Evolutionary conservation across 2,888 invertebrate genomes (phyloP).

Genomic region (Epinotia brunnichana): DNA sequence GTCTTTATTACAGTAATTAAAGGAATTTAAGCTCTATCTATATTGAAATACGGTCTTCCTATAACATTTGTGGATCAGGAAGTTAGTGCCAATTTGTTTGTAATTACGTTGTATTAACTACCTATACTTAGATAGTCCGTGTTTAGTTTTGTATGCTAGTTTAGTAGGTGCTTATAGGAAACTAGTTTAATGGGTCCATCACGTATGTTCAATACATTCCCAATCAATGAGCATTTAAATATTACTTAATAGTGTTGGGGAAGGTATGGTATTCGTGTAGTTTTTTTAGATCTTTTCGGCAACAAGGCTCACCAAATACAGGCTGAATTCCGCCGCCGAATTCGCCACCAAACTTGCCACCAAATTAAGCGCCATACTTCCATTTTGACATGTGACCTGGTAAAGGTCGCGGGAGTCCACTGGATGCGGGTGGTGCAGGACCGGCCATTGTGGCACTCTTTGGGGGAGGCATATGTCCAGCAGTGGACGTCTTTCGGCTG

Average conservation of each 20-base stretch:
- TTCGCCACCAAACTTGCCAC: too few species aligned
- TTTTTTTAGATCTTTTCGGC: background rate
- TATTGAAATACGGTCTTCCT: background rate
- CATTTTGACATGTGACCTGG: too few species aligned
- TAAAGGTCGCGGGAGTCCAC: too few species aligned
- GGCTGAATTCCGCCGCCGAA: too few species aligned
- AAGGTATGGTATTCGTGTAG: background rate
- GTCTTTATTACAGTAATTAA: slow-evolving; percentile 44
- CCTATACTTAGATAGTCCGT: background rate
- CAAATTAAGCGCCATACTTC: too few species aligned
- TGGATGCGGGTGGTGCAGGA: too few species aligned
- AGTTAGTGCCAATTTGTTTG: slow-evolving; percentile 12
- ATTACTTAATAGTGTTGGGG: background rate
- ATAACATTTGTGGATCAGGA: slow-evolving; percentile 6
- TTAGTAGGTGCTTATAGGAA: background rate
- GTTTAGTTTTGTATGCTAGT: background rate
- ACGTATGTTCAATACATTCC: background rate
- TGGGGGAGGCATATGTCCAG: too few species aligned
- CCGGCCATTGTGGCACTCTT: too few species aligned
- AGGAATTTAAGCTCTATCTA: slow-evolving; percentile 17
- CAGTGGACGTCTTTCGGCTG: too few species aligned
- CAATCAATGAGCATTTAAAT: background rate
- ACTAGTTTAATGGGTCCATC: background rate
- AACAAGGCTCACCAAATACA: too few species aligned
- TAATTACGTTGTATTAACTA: background rate